Conservation (phyloP, 1,140 invertebrate species). For the Cecropterus lyciades region DNA sequence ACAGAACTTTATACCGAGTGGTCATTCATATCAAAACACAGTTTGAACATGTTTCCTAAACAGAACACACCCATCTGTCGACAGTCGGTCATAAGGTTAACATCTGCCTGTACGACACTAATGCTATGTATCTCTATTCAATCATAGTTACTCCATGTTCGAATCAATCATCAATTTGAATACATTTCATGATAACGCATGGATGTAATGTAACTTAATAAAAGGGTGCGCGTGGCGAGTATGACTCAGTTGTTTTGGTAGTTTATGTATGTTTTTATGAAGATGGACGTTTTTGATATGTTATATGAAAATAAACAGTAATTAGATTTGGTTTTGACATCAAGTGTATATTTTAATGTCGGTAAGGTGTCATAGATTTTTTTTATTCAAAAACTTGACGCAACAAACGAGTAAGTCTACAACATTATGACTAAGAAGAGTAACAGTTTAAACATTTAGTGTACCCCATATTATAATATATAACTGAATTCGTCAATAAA, state of each 20-base stretch:
- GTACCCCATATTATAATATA: no score
- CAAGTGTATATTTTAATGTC: no score
- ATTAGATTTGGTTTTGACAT: not conserved
- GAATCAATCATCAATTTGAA: slow-evolving; percentile 81
- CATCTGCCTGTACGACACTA: slow-evolving; percentile 69
- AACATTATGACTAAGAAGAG: no score
- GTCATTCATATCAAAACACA: slow-evolving; percentile 31
- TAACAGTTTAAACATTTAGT: no score
- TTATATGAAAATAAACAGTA: slow-evolving; percentile 1
- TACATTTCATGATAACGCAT: slow-evolving; percentile 67
- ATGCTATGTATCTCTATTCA: slow-evolving; percentile 81
- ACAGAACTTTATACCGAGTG: not conserved
- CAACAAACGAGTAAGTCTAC: no score
- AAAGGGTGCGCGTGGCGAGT: slow-evolving; percentile 41
- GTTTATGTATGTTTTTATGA: not conserved
- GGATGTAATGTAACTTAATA: slow-evolving; percentile 60
- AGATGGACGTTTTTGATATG: no score
- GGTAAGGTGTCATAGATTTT: no score
- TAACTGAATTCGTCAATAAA: no score
- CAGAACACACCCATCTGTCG: slow-evolving; percentile 64
- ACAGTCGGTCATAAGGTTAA: slow-evolving; percentile 64
- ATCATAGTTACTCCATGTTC: slow-evolving; percentile 67
- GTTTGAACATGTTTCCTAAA: slow-evolving; percentile 32
- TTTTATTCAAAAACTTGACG: no score
- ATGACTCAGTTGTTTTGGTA: slow-evolving; percentile 27